Evolutionary conservation across 2,888 invertebrate species (phyloP), one percentile per base, ranked within the genome.

Genomic region (Trachelus iudaicus): DNA sequence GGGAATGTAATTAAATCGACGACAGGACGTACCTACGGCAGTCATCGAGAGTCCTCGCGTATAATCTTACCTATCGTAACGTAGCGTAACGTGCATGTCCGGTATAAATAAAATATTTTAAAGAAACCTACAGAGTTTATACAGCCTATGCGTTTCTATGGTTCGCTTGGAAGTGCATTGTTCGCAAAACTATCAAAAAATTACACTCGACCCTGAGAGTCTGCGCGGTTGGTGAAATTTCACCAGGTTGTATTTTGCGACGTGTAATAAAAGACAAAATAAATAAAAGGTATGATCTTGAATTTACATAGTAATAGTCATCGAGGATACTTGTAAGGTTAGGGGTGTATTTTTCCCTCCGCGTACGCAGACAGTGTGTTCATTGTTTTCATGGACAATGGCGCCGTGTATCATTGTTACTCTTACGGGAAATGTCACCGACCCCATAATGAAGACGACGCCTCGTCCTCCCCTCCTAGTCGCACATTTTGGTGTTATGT

Each of bases 301-400:
- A 56, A 56, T 23, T 56, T 56, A 23, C 56, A 23, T 56, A 56
- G 56, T 56, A 56, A 56, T 56, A 23, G 56, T 56, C 56, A 56
- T 23, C 56, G 23, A 56, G 56, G 56, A 23, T 56, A 56, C 56
- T 56, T 23, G 23, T 23, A 23, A 56, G 56, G 56, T 56, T 56
- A 56, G 56, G 56, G 9, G 23, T 56, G 23, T 9, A 23, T 56
- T 9, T 56, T 56, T 56, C 9, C 34, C 75, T 77, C 75, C 34
- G 33, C 56, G 34, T 33, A 75, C 75, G 77, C 75, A 75, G 75
- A 30, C 56, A 15, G 15, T 23, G 73, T 31, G 71, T 85, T 56
- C 82, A 87, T 88, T 88, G 87, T 88, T 84, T 83, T 82, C 78
- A 79, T 77, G 83, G 83, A 86, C 88, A 88, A 88, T 88, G 82